phyloP scores from a whole-genome alignment of 2,888 invertebrate genomes.

The Aleiodes alternator region DNA sequence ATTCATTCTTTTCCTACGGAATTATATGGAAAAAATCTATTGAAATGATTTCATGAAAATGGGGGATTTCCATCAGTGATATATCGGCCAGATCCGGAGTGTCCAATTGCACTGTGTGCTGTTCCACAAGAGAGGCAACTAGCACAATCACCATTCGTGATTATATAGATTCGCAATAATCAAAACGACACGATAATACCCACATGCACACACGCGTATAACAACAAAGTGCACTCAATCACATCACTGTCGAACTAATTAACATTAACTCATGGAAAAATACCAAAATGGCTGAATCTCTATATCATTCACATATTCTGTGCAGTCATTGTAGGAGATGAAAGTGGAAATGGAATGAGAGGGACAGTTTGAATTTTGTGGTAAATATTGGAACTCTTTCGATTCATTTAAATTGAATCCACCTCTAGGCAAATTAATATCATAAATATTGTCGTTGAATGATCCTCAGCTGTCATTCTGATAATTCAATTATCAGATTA shows the following conservation, averaged over 20 bases:
- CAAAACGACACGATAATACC: conserved; percentile 65
- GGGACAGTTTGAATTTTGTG: conserved; percentile 2
- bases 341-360: background rate
- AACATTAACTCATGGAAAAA: conserved; percentile 72
- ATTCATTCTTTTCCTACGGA: too few species aligned
- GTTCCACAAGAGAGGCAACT: too few species aligned
- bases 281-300: conserved; percentile 62
- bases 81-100: background rate
- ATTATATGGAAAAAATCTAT: too few species aligned
- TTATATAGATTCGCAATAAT: conserved; percentile 22
- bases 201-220: conserved; percentile 51
- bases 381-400: conserved; percentile 52
- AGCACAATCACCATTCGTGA: background rate
- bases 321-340: conserved; percentile 20
- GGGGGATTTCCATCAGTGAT: too few species aligned
- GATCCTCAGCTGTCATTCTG: conserved; percentile 3
- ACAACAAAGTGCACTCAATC: conserved; percentile 65
- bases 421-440: background rate
- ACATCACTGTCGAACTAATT: conserved; percentile 72
- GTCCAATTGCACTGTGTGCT: background rate
- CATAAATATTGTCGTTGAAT: conserved; percentile 19
- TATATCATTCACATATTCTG: conserved; percentile 7
- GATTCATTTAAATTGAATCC: conserved; percentile 45
- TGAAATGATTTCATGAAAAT: too few species aligned
- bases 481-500: conserved; percentile 11